phyloP scores from a whole-genome alignment of 2,113 vertebrate species.

The Pluvialis apricaria region DNA sequence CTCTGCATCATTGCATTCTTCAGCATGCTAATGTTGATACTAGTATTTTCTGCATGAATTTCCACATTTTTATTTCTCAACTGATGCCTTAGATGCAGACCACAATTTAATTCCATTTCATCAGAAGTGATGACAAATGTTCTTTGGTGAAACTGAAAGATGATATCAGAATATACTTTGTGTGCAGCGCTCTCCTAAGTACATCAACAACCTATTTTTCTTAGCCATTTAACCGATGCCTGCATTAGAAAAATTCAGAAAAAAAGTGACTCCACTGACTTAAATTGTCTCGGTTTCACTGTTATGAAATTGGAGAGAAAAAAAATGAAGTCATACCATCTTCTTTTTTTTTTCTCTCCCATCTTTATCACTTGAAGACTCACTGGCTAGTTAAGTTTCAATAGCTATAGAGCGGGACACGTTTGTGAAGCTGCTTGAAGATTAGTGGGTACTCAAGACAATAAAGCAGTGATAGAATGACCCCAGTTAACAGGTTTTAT shows the following conservation, averaged over 20 bases:
- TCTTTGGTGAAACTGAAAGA: slow-evolving; percentile 23
- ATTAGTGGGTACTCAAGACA: slow-evolving; percentile 15
- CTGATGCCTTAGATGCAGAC: neutral
- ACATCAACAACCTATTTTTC: slow-evolving; percentile 17
- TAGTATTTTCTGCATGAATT: slow-evolving; percentile 9
- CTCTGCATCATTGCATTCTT: slow-evolving; percentile 9
- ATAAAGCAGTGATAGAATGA: slow-evolving; percentile 15
- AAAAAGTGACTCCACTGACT: neutral
- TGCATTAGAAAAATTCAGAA: neutral
- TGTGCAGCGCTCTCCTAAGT: neutral
- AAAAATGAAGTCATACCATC: neutral
- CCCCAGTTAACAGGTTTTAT: slow-evolving; percentile 6
- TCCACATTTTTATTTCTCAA: slow-evolving; percentile 14
- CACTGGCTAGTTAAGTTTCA: neutral
- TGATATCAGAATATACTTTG: slow-evolving; percentile 15
- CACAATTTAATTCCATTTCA: slow-evolving; percentile 20
- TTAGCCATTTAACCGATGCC: neutral
- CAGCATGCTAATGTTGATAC: slow-evolving; percentile 18
- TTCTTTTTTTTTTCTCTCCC: neutral
- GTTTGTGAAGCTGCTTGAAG: neutral
- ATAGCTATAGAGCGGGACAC: neutral
- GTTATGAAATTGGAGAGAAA: neutral
- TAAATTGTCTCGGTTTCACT: neutral
- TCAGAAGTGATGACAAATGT: slow-evolving; percentile 41
- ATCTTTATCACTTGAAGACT: neutral